These are phyloP conservation scores for Erithacus rubecula DNA, from an alignment of 2,797 vertebrate species.

Conservation along the genomic window DNA sequence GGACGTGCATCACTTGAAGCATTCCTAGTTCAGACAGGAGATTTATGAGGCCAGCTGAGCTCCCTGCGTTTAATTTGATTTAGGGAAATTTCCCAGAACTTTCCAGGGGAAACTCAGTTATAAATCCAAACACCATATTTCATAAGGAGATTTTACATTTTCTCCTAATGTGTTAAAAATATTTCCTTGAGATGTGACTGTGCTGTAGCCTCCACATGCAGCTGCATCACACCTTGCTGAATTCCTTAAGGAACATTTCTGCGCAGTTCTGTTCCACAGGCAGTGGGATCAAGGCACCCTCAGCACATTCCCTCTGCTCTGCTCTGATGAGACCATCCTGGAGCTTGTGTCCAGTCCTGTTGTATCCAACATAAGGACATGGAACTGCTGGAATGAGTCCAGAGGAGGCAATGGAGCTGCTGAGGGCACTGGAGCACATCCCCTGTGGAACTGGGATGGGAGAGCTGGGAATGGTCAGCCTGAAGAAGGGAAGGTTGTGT, in stretches of 20 bases:
- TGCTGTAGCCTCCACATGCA: not conserved
- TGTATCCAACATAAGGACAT: not conserved
- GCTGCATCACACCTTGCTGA: not conserved
- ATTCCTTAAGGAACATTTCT: not conserved
- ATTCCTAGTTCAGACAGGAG: not conserved
- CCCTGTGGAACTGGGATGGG: rapidly evolving
- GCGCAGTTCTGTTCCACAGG: not conserved
- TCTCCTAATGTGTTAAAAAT: not conserved
- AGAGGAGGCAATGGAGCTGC: not conserved
- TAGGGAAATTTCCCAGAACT: constrained; percentile 31
- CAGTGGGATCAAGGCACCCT: too few relatives aligned
- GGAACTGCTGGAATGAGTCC: not conserved
- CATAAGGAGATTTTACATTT: not conserved
- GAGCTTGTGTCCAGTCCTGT: not conserved
- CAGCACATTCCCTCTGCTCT: not conserved
- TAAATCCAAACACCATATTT: constrained; percentile 9
- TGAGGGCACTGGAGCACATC: not conserved
- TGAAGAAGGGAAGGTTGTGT: not conserved
- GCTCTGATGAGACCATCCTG: not conserved
- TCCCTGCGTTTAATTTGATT: constrained; percentile 2
- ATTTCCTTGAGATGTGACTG: not conserved
- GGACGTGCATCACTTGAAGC: not conserved
- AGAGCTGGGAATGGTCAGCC: not conserved
- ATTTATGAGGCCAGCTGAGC: constrained; percentile 13
- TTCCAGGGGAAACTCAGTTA: not conserved